Conservation (phyloP, 2,797 vertebrate genomes). For the Enteromius paludinosus region DNA sequence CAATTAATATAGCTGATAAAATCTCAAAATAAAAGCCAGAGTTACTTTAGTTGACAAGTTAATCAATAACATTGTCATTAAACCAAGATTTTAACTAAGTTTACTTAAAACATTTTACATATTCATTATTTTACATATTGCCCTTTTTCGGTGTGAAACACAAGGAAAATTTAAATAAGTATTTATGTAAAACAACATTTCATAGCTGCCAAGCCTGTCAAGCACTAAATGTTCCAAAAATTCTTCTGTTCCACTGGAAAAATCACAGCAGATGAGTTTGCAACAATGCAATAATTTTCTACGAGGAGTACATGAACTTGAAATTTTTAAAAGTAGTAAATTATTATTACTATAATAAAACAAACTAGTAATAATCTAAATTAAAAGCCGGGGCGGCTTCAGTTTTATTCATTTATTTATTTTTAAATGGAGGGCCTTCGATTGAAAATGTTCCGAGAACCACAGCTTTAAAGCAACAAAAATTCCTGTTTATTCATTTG, state of each 20-base stretch:
- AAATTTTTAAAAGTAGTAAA: background rate
- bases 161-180: background rate
- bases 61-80: background rate
- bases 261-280: background rate
- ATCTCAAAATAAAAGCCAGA: background rate
- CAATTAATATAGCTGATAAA: background rate
- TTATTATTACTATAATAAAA: background rate
- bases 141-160: background rate
- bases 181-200: background rate
- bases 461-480: background rate
- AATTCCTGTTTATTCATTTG: background rate
- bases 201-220: background rate
- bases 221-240: background rate
- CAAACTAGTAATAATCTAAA: background rate
- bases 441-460: background rate
- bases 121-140: background rate
- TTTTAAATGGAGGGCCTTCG: background rate
- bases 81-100: background rate
- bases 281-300: background rate
- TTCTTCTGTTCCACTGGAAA: background rate
- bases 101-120: background rate
- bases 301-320: background rate
- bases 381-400: background rate
- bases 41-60: conserved; percentile 4
- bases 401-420: background rate